A percentile compares a stretch with the other conserved stretches of the same genome.
Conservation (phyloP, 2,797 vertebrate species). For the Catamblyrhynchus diadema region DNA sequence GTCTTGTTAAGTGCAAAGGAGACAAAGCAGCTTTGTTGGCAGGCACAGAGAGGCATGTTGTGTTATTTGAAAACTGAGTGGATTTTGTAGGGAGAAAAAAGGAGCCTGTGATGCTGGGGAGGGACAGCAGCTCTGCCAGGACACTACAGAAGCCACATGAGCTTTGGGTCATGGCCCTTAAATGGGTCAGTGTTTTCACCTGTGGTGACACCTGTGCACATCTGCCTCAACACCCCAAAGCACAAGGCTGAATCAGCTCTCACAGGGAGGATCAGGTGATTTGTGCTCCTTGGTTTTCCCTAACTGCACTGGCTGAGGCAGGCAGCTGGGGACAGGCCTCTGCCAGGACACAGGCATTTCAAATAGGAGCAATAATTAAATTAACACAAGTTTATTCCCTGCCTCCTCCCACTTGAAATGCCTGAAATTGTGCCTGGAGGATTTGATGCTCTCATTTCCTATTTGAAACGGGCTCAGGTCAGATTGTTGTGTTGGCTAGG, state of each 20-base stretch:
- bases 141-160: background rate
- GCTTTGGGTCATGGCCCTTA: background rate
- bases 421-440: background rate
- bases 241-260: background rate
- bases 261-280: background rate
- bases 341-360: background rate
- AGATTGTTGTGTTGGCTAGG: accelerated
- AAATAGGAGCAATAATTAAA: background rate
- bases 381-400: background rate
- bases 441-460: background rate
- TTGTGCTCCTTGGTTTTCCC: background rate
- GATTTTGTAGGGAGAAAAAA: background rate
- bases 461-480: background rate
- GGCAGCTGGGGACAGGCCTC: too few species aligned
- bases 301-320: background rate
- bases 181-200: too few species aligned
- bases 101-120: background rate
- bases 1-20: slow-evolving; percentile 49
- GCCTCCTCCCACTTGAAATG: background rate
- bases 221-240: accelerated
- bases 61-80: background rate
- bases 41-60: background rate
- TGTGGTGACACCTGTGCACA: accelerated
- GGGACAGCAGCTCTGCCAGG: background rate
- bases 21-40: background rate